Evolutionary conservation across 2,888 invertebrate species (phyloP), one percentile per base, ranked within the genome.

Genomic region (Frankliniella intonsa): DNA sequence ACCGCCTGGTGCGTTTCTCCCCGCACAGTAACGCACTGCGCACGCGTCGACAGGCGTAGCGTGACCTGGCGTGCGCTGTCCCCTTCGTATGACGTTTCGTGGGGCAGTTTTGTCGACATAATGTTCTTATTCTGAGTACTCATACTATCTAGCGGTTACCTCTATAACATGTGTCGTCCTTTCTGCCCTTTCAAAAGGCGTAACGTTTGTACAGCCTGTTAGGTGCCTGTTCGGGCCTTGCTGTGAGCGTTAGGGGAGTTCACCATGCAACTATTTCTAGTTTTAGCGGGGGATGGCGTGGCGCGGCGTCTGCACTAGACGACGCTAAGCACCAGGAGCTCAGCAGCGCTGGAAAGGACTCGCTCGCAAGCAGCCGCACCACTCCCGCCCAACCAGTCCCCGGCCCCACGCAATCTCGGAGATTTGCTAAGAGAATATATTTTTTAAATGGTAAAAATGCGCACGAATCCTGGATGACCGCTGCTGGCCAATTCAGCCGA

Each of bases 221-320:
- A 38, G 38, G 3, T 3, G 38, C 38, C 38, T n/a, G 38, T 5
- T 2, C 5, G 38, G 38, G 5, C 38, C 38, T 38, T 38, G 38
- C 38, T 38, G 38, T 38, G 38, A 5, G 38, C 38, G 38, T 38
- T 38, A 38, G 38, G 38, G 38, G 38, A 38, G 38, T 38, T 5
- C n/a, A n/a, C n/a, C 79, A 69, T 81, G 82, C 82, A 82, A 81
- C 81, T 80, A 82, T 83, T 82, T 80, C 80, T 81, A 81, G 83
- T 81, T 82, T 83, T 83, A 82, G 82, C 80, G 82, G 50, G 81
- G 81, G 82, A 82, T 83, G 81, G 79, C 82, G 80, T 55, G 19
- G 55, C 55, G 19, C 55, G 19, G 55, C 55, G 19, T 19, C 55
- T 55, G 55, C 55, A 55, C 14, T 76, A 25, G 69, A 25, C 69